phyloP scores from a whole-genome alignment of 2,797 vertebrate genomes.

The Dallia pectoralis region DNA sequence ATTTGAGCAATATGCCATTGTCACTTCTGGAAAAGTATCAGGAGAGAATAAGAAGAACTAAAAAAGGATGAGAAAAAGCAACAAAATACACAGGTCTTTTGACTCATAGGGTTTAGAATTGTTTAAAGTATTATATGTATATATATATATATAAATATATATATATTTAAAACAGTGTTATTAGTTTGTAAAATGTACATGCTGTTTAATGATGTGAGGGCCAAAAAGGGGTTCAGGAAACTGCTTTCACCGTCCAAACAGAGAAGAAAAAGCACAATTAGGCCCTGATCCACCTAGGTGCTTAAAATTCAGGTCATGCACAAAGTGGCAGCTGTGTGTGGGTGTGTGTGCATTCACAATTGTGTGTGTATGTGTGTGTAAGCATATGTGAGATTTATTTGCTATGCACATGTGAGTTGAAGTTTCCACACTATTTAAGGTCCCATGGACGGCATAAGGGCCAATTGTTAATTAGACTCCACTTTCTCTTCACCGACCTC shows the following conservation, averaged over 20 bases:
- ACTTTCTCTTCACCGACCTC: not conserved
- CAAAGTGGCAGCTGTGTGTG: conserved; percentile 54
- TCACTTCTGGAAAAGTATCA: not conserved
- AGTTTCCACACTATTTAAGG: conserved; percentile 5
- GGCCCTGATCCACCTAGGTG: conserved; percentile 52
- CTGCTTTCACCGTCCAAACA: not conserved
- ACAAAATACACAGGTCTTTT: not conserved
- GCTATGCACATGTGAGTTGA: conserved; percentile 20
- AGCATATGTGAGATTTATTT: conserved; percentile 25
- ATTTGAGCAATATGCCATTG: not conserved
- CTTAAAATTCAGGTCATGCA: conserved; percentile 70
- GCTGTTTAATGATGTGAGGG: not conserved
- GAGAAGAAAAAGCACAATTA: conserved; percentile 32
- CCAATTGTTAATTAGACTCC: not conserved
- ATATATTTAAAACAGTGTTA: too few relatives aligned
- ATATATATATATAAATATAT: too few relatives aligned
- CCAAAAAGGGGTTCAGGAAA: not conserved
- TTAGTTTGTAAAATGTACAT: too few relatives aligned
- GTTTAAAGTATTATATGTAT: not conserved
- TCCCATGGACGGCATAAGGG: too few relatives aligned
- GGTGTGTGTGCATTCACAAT: not conserved
- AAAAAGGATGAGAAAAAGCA: conserved; percentile 8
- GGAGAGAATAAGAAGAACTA: not conserved
- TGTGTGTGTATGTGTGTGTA: conserved; percentile 20
- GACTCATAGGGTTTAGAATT: not conserved